Conservation (phyloP, 2,888 invertebrate species). For the Oscheius sp. region DNA sequence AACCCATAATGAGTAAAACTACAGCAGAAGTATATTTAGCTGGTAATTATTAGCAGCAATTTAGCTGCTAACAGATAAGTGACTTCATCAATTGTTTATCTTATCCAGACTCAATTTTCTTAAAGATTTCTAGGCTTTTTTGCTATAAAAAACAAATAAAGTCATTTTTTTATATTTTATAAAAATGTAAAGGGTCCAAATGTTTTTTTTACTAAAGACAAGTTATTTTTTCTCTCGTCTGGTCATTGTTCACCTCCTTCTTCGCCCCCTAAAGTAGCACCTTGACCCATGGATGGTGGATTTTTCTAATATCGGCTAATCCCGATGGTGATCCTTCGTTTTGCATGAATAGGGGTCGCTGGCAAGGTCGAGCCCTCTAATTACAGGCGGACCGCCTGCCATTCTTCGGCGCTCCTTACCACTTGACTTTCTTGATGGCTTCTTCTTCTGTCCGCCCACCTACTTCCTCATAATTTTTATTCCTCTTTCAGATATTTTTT, state of each 20-base stretch:
- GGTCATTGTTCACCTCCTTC: neutral
- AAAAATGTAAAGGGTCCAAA: no score
- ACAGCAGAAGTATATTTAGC: neutral
- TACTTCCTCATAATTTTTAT: neutral
- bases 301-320: constrained; percentile 31
- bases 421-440: constrained; percentile 7
- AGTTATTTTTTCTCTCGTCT: neutral
- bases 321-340: constrained; percentile 26
- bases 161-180: no score
- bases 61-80: neutral
- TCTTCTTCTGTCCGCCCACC: constrained; percentile 6
- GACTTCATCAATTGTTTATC: constrained; percentile 1
- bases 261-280: neutral
- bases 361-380: constrained; percentile 37
- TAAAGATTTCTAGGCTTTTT: constrained; percentile 1
- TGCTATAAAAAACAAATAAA: no score
- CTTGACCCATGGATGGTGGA: constrained; percentile 28
- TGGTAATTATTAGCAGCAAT: no score
- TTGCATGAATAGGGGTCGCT: constrained; percentile 33
- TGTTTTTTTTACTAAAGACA: neutral
- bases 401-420: constrained; percentile 14
- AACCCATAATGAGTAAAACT: neutral
- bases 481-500: neutral
- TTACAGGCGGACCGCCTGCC: constrained; percentile 21
- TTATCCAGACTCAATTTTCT: no score